Conservation (phyloP, 2,888 invertebrate genomes). For the Erebia ligea region DNA sequence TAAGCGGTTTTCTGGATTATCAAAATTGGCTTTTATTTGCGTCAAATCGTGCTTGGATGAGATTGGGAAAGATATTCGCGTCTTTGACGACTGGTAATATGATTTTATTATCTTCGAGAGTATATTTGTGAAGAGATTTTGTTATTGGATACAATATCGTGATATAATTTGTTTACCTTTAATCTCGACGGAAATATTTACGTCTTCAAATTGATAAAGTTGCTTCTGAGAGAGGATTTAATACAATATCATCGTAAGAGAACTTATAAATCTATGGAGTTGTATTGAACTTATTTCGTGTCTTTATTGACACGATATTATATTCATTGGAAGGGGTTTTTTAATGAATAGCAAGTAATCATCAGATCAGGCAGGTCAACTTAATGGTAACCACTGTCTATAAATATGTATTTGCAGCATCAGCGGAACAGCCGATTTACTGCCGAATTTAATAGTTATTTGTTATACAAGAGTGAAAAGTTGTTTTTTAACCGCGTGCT, state of each 20-base stretch:
- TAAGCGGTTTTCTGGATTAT: conserved; percentile 54
- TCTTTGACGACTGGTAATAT: conserved; percentile 32
- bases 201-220: conserved; percentile 2
- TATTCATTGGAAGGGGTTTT: too few species aligned
- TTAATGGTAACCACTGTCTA: too few species aligned
- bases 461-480: too few species aligned
- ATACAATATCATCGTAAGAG: neutral
- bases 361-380: too few species aligned
- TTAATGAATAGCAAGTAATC: too few species aligned
- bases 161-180: conserved; percentile 14
- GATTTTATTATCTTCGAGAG: conserved; percentile 32
- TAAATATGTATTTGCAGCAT: too few species aligned
- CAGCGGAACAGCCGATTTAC: too few species aligned
- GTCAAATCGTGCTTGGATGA: conserved; percentile 59
- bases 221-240: neutral
- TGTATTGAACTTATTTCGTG: neutral
- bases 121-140: conserved; percentile 23
- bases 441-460: too few species aligned
- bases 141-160: conserved; percentile 10
- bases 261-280: neutral
- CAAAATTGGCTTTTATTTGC: conserved; percentile 55
- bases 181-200: conserved; percentile 2
- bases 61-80: conserved; percentile 49
- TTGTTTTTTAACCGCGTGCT: too few species aligned
- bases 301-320: too few species aligned